These are phyloP conservation scores for Enchytraeus crypticus DNA, from an alignment of 2,888 invertebrate species.

Conservation along the genomic window DNA sequence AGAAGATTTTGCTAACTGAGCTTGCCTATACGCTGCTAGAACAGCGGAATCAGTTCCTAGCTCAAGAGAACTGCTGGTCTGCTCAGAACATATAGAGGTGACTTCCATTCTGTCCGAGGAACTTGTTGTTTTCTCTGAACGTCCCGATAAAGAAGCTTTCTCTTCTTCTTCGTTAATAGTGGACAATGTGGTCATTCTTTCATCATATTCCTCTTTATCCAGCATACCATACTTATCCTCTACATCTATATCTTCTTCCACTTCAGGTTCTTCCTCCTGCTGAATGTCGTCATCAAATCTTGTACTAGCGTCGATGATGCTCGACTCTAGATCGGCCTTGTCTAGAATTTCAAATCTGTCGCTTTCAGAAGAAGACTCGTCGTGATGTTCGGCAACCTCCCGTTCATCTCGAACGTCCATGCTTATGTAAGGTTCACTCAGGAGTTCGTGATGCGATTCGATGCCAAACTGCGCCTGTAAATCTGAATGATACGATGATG, in stretches of 20 bases:
- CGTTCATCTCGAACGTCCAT: constrained; percentile 25
- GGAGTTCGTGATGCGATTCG: constrained; percentile 52
- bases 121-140: constrained; percentile 11
- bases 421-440: constrained; percentile 67
- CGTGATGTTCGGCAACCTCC: constrained; percentile 13
- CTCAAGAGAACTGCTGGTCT: constrained; percentile 70
- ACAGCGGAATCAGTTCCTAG: constrained; percentile 63
- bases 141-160: constrained; percentile 16
- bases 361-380: constrained; percentile 31
- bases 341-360: constrained; percentile 37
- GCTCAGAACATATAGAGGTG: constrained; percentile 12
- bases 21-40: constrained; percentile 39
- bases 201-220: constrained; percentile 58
- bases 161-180: constrained; percentile 23
- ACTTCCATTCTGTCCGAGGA: constrained; percentile 15
- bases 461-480: constrained; percentile 20
- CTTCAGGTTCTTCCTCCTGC: constrained; percentile 16
- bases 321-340: constrained; percentile 8
- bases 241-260: too few relatives aligned
- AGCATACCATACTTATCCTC: constrained; percentile 53
- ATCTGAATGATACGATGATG: constrained; percentile 51
- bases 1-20: constrained; percentile 55
- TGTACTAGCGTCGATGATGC: not conserved
- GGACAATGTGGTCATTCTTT: constrained; percentile 41
- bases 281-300: not conserved